phyloP scores from a whole-genome alignment of 2,113 vertebrate genomes.

The Misgurnus mizolepis region DNA sequence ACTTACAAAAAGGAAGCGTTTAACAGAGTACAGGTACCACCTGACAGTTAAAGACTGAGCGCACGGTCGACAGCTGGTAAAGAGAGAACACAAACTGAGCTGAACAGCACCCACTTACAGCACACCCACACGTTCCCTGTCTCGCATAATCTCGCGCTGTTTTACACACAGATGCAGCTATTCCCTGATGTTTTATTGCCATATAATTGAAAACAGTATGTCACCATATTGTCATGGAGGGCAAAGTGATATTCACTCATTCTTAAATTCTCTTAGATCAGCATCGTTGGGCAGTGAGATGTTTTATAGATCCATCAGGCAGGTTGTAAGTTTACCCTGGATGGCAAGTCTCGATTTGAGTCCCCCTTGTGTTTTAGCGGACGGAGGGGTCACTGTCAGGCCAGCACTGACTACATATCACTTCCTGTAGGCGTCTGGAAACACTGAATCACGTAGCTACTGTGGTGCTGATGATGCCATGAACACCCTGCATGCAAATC shows the following conservation, averaged over 20 bases:
- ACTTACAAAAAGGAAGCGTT: not conserved
- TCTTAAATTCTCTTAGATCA: no score
- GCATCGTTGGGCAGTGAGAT: no score
- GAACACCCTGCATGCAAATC: not conserved
- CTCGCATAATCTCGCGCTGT: not conserved
- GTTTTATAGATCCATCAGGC: no score
- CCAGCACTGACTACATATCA: conserved; percentile 13
- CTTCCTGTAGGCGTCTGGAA: conserved; percentile 2
- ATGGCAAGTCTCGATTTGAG: not conserved
- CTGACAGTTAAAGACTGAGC: not conserved
- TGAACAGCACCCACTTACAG: conserved; percentile 1
- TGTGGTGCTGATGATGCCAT: not conserved
- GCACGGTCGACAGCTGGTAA: not conserved
- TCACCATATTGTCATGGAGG: no score
- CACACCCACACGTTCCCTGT: not conserved
- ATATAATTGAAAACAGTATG: no score
- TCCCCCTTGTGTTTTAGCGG: conserved; percentile 28
- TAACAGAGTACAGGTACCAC: not conserved
- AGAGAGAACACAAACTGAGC: not conserved
- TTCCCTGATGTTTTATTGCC: not conserved
- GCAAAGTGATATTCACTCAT: no score
- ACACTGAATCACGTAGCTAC: conserved; percentile 23
- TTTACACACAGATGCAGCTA: not conserved
- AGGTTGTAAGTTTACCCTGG: no score
- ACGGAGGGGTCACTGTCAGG: not conserved